Percentiles rank a stretch among this genome's conserved stretches.
phyloP scores from a whole-genome alignment of 2,113 vertebrate species.

The Pelecanoides urinatrix region DNA sequence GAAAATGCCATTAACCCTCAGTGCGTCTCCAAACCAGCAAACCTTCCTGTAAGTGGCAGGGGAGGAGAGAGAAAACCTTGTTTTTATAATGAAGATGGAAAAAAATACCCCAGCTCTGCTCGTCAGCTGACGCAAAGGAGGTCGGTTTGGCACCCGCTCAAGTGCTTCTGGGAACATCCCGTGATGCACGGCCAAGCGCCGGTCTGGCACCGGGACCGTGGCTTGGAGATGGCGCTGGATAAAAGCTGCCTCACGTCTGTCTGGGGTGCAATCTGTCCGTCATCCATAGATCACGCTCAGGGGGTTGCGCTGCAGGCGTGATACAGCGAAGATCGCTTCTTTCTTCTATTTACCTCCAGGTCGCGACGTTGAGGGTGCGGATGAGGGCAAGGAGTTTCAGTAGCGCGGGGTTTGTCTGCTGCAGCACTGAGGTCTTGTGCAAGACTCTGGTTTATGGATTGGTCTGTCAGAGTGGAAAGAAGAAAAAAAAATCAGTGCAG shows the following conservation, averaged over 20 bases:
- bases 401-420: accelerated
- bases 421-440: neutral
- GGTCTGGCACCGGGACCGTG: accelerated
- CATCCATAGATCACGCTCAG: accelerated
- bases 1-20: neutral
- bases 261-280: accelerated
- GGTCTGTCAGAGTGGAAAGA: neutral
- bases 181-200: neutral
- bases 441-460: neutral
- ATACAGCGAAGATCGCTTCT: neutral
- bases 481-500: neutral
- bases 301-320: neutral
- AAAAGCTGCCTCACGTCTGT: no score
- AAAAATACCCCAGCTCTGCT: neutral
- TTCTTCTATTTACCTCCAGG: neutral
- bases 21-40: accelerated
- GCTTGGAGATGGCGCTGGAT: neutral
- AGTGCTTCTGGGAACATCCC: neutral
- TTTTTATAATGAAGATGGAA: neutral
- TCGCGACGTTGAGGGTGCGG: neutral
- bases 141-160: neutral
- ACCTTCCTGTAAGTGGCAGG: accelerated
- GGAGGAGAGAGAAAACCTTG: neutral
- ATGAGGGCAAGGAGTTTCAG: neutral
- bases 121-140: neutral